These are phyloP conservation scores for Noctua janthe DNA, from an alignment of 2,888 invertebrate species.

Conservation along the genomic window DNA sequence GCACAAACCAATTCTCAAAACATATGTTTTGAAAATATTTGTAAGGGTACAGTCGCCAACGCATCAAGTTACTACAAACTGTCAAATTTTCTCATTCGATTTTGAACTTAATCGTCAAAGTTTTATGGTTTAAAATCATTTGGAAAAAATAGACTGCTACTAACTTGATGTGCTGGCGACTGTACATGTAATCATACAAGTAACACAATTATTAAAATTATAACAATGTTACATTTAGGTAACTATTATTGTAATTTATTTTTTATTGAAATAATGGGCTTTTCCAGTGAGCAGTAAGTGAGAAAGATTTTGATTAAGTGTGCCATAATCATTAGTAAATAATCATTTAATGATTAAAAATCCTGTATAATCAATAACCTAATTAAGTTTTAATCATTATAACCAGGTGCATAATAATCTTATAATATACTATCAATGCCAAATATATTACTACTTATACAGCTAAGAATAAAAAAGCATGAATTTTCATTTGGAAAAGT, in stretches of 20 bases:
- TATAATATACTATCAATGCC: not conserved
- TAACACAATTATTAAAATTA: not conserved
- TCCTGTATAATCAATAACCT: not conserved
- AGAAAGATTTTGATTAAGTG: slow-evolving; percentile 11
- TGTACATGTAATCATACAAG: not conserved
- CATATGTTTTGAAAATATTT: too few relatives aligned
- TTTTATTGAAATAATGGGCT: not conserved
- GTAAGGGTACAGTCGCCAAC: too few relatives aligned
- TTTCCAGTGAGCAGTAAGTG: not conserved
- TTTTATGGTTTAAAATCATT: too few relatives aligned
- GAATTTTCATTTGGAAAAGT: not conserved
- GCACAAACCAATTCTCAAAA: not conserved
- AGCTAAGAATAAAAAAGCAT: not conserved
- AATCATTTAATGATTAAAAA: slow-evolving; percentile 45
- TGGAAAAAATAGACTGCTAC: too few relatives aligned
- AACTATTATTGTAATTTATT: not conserved
- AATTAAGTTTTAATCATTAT: slow-evolving; percentile 9
- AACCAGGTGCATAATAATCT: slow-evolving; percentile 15
- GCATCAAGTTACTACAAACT: too few relatives aligned
- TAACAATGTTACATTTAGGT: not conserved
- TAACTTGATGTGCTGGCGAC: too few relatives aligned
- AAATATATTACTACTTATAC: not conserved
- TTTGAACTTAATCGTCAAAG: too few relatives aligned
- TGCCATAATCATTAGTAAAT: slow-evolving; percentile 49
- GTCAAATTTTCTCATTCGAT: too few relatives aligned